These are phyloP conservation scores for Pogonognathellus flavescens DNA, from an alignment of 1,140 invertebrate genomes.

Conservation along the genomic window DNA sequence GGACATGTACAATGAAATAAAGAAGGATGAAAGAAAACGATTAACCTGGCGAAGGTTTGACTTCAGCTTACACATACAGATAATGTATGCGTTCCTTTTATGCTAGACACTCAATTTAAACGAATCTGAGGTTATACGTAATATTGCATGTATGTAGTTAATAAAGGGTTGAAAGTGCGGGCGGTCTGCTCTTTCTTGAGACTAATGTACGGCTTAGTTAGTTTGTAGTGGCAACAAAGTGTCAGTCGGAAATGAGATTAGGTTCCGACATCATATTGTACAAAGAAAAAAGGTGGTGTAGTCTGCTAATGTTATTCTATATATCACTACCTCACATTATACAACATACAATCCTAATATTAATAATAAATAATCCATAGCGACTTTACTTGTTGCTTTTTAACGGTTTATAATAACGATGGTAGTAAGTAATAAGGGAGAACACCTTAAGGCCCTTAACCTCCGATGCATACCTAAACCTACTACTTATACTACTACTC, in stretches of 20 bases:
- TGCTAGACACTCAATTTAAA: conserved; percentile 5
- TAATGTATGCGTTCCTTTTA: conserved; percentile 4
- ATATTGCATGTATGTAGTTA: background rate
- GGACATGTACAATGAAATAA: background rate
- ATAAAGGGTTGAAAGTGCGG: conserved; percentile 52
- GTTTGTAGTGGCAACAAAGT: conserved; percentile 54
- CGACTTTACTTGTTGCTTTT: too few species aligned
- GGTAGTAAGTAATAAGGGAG: too few species aligned
- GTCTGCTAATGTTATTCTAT: too few species aligned
- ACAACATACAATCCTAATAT: too few species aligned
- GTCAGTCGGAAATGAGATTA: conserved; percentile 51
- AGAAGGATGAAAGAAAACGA: background rate
- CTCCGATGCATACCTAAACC: too few species aligned
- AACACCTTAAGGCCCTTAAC: too few species aligned
- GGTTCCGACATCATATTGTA: background rate
- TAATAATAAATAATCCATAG: too few species aligned
- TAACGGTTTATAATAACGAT: too few species aligned
- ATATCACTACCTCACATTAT: too few species aligned
- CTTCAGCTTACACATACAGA: conserved; percentile 4
- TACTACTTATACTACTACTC: too few species aligned
- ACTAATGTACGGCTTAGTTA: conserved; percentile 49
- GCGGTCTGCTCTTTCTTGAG: conserved; percentile 51
- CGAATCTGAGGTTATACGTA: background rate
- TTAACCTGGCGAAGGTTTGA: background rate
- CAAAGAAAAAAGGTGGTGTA: background rate